phyloP scores from a whole-genome alignment of 2,113 vertebrate genomes.

The Hydrochoerus hydrochaeris region DNA sequence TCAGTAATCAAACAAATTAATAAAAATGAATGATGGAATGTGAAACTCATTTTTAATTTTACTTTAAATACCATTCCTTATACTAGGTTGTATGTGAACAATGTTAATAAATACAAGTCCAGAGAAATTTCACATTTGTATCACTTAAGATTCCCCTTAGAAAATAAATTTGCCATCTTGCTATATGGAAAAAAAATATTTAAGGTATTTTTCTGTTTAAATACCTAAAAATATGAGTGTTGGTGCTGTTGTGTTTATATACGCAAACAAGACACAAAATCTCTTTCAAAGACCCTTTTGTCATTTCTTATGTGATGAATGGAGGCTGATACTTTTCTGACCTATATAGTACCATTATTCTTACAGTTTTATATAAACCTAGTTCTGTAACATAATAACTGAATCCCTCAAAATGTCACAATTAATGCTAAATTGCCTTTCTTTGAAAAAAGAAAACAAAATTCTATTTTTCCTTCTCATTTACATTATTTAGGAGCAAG shows the following conservation, averaged over 20 bases:
- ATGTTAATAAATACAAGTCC: conserved; percentile 37
- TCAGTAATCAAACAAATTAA: conserved; percentile 54
- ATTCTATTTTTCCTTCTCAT: conserved; percentile 47
- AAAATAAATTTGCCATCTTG: conserved; percentile 4
- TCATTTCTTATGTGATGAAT: conserved; percentile 15
- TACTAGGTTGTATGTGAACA: background rate
- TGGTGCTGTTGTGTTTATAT: background rate
- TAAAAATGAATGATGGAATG: conserved; percentile 52
- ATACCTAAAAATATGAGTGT: background rate
- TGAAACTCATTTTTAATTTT: conserved; percentile 54
- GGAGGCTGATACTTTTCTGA: background rate
- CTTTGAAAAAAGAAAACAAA: background rate
- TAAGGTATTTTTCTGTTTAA: background rate
- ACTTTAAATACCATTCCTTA: conserved; percentile 58
- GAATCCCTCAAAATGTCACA: background rate
- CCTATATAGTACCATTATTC: background rate
- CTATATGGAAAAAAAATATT: conserved; percentile 47
- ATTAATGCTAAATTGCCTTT: conserved; percentile 39
- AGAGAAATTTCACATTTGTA: conserved; percentile 54
- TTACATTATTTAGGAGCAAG: conserved; percentile 61
- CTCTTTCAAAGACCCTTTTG: background rate
- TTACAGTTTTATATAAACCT: background rate
- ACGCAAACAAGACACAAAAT: background rate
- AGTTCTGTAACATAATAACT: background rate
- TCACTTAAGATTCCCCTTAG: conserved; percentile 49